phyloP scores from a whole-genome alignment of 1,140 invertebrate species.

The Trachymyrmex cornetzi region DNA sequence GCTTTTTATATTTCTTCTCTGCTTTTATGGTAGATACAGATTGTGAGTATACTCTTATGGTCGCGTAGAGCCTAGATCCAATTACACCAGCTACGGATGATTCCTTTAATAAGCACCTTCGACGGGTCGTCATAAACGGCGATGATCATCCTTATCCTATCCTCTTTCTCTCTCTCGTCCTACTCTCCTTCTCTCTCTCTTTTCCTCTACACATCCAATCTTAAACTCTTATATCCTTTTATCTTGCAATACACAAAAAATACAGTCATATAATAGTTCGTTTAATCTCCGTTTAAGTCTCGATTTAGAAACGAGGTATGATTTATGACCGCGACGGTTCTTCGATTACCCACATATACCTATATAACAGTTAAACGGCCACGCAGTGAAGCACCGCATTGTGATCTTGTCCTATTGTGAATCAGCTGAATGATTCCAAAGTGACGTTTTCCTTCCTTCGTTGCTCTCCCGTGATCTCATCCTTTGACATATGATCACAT shows the following conservation, averaged over 20 bases:
- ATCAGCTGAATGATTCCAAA: slow-evolving; percentile 5
- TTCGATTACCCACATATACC: not conserved
- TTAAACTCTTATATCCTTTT: slow-evolving; percentile 32
- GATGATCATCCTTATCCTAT: not conserved
- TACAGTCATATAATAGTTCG: not conserved
- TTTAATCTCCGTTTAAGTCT: slow-evolving; percentile 7
- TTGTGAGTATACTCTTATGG: not conserved
- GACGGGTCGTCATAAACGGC: not conserved
- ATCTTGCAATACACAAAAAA: slow-evolving; percentile 1
- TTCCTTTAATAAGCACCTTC: slow-evolving; percentile 50
- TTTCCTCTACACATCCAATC: slow-evolving; percentile 2
- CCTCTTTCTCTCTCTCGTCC: not conserved
- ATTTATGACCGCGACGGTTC: slow-evolving; percentile 5
- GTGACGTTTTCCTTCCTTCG: slow-evolving; percentile 15
- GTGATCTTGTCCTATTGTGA: not conserved
- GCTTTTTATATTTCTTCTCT: not conserved
- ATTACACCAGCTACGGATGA: slow-evolving; percentile 51
- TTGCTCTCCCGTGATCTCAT: not conserved
- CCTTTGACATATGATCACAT: slow-evolving; percentile 8
- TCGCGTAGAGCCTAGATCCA: not conserved
- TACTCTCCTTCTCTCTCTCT: not conserved
- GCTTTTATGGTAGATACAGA: not conserved
- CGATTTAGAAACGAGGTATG: not conserved
- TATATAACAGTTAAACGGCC: not conserved
- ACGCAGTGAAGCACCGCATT: slow-evolving; percentile 5